phyloP scores from a whole-genome alignment of 2,797 vertebrate genomes.

The Moxostoma hubbsi region DNA sequence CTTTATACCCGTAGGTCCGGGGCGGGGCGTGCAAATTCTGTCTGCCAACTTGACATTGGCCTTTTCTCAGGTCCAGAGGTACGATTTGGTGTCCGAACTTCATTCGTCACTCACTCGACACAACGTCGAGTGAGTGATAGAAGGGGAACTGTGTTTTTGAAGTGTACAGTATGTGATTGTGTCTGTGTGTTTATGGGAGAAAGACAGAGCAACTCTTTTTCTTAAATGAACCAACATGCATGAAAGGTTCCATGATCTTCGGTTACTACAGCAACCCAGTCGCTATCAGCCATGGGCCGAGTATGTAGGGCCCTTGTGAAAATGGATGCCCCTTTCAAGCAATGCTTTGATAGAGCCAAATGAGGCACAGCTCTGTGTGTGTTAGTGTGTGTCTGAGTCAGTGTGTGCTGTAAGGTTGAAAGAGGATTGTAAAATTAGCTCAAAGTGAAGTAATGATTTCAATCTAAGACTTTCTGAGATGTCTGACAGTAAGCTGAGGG shows the following conservation, averaged over 20 bases:
- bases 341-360: slow-evolving; percentile 41
- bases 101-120: too few relatives aligned
- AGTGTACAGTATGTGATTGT: not conserved
- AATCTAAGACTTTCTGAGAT: slow-evolving; percentile 40
- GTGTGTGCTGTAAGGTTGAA: slow-evolving; percentile 15
- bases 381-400: not conserved
- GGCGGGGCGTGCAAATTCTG: too few relatives aligned
- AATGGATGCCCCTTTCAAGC: slow-evolving; percentile 48
- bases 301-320: slow-evolving; percentile 48
- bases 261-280: slow-evolving; percentile 60
- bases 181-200: not conserved
- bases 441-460: slow-evolving; percentile 37
- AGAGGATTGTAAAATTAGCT: slow-evolving; percentile 40
- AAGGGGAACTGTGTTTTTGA: not conserved
- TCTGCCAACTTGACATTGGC: too few relatives aligned
- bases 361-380: slow-evolving; percentile 34
- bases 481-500: slow-evolving; percentile 44
- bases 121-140: too few relatives aligned
- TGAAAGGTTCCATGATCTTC: slow-evolving; percentile 46
- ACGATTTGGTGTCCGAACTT: too few relatives aligned
- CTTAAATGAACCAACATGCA: slow-evolving; percentile 29
- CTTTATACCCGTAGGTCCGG: too few relatives aligned
- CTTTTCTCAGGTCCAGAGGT: too few relatives aligned
- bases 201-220: slow-evolving; percentile 25
- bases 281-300: slow-evolving; percentile 37